phyloP scores from a whole-genome alignment of 2,113 vertebrate genomes.

The Albula goreensis region DNA sequence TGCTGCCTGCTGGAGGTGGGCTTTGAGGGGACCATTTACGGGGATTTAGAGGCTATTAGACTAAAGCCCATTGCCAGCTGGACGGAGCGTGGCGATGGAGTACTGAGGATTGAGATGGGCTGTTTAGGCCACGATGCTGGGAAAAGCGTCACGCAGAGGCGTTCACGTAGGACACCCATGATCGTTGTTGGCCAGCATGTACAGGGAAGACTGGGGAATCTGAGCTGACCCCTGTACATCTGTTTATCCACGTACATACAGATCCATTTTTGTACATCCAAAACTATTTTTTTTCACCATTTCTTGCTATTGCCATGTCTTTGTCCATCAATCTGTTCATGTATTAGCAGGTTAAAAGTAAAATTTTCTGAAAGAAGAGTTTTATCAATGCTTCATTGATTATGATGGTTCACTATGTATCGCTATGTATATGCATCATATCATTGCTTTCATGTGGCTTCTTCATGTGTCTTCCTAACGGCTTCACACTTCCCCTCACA shows the following conservation, averaged over 20 bases:
- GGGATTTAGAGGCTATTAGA: conserved; percentile 28
- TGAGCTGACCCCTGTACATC: not conserved
- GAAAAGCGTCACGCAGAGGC: not conserved
- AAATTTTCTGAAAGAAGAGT: not conserved
- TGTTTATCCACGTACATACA: not conserved
- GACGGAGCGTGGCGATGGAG: not conserved
- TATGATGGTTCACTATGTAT: too few species aligned
- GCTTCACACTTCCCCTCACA: too few species aligned
- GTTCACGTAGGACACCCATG: not conserved
- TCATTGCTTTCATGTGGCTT: too few species aligned
- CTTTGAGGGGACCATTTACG: conserved; percentile 1
- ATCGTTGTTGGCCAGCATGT: not conserved
- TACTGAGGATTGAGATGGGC: not conserved
- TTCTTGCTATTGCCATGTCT: not conserved
- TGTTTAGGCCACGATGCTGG: not conserved
- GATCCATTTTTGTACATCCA: not conserved
- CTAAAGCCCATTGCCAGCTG: conserved; percentile 16
- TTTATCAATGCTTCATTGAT: too few species aligned
- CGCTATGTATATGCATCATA: too few species aligned
- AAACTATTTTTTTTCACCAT: not conserved
- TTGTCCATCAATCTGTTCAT: not conserved
- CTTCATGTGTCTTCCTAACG: too few species aligned
- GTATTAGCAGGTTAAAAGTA: not conserved
- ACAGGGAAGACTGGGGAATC: not conserved
- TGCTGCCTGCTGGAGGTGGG: not conserved